Conservation (phyloP, 2,113 vertebrate genomes). For the Talpa occidentalis region DNA sequence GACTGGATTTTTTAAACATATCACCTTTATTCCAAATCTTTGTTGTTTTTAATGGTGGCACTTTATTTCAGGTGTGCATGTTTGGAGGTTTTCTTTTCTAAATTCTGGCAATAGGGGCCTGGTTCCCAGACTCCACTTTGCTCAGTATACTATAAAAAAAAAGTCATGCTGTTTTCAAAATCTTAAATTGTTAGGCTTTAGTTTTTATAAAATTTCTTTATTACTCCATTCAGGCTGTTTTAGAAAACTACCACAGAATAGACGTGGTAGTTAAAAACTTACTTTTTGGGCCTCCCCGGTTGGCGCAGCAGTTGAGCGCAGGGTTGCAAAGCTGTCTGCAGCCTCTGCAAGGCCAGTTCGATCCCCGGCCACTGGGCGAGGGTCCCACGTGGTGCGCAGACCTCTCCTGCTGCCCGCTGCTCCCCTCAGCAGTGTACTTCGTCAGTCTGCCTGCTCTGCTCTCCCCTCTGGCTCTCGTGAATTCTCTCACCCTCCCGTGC, state of each 20-base stretch:
- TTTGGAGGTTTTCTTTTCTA: not conserved
- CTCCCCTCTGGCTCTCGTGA: too few species aligned
- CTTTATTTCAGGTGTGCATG: not conserved
- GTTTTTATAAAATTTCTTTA: not conserved
- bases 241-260: not conserved
- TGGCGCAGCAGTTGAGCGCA: too few species aligned
- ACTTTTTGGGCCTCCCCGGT: too few species aligned
- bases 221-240: not conserved
- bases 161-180: constrained; percentile 23
- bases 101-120: not conserved
- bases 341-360: too few species aligned
- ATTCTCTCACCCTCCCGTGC: too few species aligned
- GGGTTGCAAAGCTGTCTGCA: too few species aligned
- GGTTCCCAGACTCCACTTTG: not conserved
- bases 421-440: too few species aligned
- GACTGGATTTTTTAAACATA: constrained; percentile 29
- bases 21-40: not conserved
- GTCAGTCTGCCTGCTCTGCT: too few species aligned
- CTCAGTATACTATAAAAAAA: not conserved
- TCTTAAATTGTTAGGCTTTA: not conserved
- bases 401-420: too few species aligned
- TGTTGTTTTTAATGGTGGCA: not conserved
- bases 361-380: too few species aligned
- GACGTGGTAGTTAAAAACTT: too few species aligned
- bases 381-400: too few species aligned